These are phyloP conservation scores for Lamprologus ornatipinnis DNA, from an alignment of 2,113 vertebrate species.

Conservation along the genomic window DNA sequence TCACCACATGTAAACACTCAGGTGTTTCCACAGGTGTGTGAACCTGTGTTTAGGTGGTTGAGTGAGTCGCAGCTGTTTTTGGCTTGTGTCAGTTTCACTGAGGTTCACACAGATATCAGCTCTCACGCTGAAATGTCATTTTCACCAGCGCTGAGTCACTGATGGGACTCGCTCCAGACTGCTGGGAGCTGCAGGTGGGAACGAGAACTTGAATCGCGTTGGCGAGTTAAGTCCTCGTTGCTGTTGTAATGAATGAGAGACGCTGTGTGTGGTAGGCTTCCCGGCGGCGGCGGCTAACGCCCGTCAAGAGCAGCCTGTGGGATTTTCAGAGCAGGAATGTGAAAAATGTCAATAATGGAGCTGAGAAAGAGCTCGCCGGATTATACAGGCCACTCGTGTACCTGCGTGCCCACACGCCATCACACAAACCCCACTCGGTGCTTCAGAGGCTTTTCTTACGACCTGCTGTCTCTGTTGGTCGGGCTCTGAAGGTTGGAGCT, in stretches of 20 bases:
- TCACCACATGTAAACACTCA: neutral
- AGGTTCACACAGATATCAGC: neutral
- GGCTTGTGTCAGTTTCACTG: neutral
- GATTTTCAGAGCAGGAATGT: slow-evolving; percentile 41
- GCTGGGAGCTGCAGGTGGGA: neutral
- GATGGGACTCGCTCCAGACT: neutral
- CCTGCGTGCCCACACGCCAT: neutral
- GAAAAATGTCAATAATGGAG: slow-evolving; percentile 39
- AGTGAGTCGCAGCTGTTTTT: neutral
- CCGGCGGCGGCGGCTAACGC: neutral
- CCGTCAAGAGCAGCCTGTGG: neutral
- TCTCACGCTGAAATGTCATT: neutral
- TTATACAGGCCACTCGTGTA: neutral
- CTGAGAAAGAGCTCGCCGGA: neutral
- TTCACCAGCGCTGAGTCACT: neutral
- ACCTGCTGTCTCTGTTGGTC: neutral
- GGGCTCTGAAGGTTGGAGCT: neutral
- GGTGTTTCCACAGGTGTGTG: neutral
- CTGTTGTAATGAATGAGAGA: neutral
- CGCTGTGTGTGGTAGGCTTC: neutral
- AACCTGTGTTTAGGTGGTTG: neutral
- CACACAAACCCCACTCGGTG: neutral
- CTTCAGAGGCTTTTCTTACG: neutral
- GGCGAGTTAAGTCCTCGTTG: neutral
- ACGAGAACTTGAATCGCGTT: neutral